Evolutionary conservation across 2,888 invertebrate species (phyloP), one percentile per base, ranked within the genome.

Genomic region (Cosmorhoe ocellata): DNA sequence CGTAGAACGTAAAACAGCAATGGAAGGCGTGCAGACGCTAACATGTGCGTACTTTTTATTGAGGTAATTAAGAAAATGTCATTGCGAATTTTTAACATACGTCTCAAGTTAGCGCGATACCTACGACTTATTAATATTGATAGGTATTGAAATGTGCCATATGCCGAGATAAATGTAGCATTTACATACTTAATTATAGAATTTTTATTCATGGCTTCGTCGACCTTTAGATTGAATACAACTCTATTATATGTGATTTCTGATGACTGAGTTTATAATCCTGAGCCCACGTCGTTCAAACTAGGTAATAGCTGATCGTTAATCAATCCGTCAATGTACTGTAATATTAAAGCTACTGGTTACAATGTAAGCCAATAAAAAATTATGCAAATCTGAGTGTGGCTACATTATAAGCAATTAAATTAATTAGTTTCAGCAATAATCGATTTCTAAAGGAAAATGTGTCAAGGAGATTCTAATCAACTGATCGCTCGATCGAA

Each of bases 61-160:
- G 38, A 12, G 48, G 53, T 71, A 67, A 74, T 72, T 74, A 69
- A 59, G 63, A 63, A 66, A 70, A 75, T 76, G 71, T 74, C 68
- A 71, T 64, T 66, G 67, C 66, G 61, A 64, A 78, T 80, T 69
- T 74, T 81, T 76, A 71, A 71, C 70, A 79, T 81, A 62, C 71
- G 69, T 47, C 50, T 63, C 52, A 61, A 59, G 63, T 52, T 63
- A 66, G 64, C 67, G 72, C 70, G 71, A 76, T 74, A 74, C 69
- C 70, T 76, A 74, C 18, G 26, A 27, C 68, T 61, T 56, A 70
- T 74, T 68, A 69, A 74, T 78, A 71, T 71, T 69, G 71, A 74
- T 73, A 65, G 54, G 59, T 56, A 58, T 58, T 63, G 62, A 64
- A 65, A 59, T 63, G 50, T 58, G 54, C 64, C 59, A 48, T 61